These are phyloP conservation scores for Gnatocerus cornutus DNA, from an alignment of 2,888 invertebrate genomes.

Conservation along the genomic window DNA sequence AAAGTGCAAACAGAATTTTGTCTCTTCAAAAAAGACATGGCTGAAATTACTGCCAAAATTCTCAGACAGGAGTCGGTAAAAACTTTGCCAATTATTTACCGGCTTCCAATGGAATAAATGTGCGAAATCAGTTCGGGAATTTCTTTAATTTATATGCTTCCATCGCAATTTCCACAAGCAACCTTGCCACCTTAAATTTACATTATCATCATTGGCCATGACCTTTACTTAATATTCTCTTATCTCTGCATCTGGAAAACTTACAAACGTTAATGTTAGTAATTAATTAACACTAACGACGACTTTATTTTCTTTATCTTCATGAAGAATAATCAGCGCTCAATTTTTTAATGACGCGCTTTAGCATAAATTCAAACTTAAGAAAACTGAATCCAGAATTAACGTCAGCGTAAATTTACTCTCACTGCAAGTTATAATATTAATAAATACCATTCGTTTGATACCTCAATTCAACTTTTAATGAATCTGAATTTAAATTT, in stretches of 20 bases:
- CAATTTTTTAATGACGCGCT: slow-evolving; percentile 10
- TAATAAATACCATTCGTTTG: slow-evolving; percentile 18
- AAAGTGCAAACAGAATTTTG: slow-evolving; percentile 35
- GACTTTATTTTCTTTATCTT: slow-evolving; percentile 25
- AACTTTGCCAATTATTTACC: slow-evolving; percentile 38
- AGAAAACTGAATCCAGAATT: slow-evolving; percentile 1
- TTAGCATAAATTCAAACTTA: slow-evolving; percentile 26
- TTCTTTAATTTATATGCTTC: slow-evolving; percentile 21
- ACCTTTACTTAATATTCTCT: slow-evolving; percentile 43
- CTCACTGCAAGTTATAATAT: slow-evolving; percentile 7
- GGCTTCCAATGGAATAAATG: slow-evolving; percentile 27
- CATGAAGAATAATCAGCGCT: slow-evolving; percentile 3
- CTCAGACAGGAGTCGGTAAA: slow-evolving; percentile 43
- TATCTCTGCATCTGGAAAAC: slow-evolving; percentile 18
- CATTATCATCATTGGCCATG: slow-evolving; percentile 41
- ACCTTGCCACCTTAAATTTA: slow-evolving; percentile 18
- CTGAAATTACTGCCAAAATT: slow-evolving; percentile 48
- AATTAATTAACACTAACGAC: slow-evolving; percentile 41
- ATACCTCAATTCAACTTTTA: slow-evolving; percentile 19
- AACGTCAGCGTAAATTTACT: slow-evolving; percentile 27
- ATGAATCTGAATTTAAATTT: slow-evolving; percentile 19
- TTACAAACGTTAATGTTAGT: slow-evolving; percentile 39
- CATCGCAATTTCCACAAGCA: slow-evolving; percentile 17
- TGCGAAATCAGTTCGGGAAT: slow-evolving; percentile 27
- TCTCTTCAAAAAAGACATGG: slow-evolving; percentile 28